Conservation (phyloP, 2,113 vertebrate genomes). For the Taurulus bubalis region DNA sequence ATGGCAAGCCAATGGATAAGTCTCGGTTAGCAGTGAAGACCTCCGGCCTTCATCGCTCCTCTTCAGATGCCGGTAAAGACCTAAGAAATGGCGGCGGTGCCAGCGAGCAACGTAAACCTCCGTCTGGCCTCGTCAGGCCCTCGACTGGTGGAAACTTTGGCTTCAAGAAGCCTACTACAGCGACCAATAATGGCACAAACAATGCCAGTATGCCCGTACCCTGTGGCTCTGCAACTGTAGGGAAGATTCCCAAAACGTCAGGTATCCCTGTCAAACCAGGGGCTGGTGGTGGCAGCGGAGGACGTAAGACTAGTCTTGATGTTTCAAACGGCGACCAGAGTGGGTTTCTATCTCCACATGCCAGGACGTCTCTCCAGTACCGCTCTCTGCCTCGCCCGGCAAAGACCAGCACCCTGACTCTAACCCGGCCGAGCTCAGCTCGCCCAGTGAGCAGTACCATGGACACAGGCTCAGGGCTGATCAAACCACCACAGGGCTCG, state of each 20-base stretch:
- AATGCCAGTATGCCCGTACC: conserved; percentile 70
- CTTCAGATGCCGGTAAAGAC: conserved; percentile 93
- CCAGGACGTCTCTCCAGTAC: conserved; percentile 94
- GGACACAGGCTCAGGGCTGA: conserved; percentile 86
- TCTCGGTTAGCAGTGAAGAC: conserved; percentile 90
- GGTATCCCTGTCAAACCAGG: conserved; percentile 94
- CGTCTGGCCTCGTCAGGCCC: conserved; percentile 90
- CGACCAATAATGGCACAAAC: conserved; percentile 77
- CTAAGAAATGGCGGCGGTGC: conserved; percentile 70
- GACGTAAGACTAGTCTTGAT: conserved; percentile 93
- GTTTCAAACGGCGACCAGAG: conserved; percentile 88
- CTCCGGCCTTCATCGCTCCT: conserved; percentile 91
- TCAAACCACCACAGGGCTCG: conserved; percentile 81
- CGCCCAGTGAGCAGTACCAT: conserved; percentile 91
- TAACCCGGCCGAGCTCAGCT: conserved; percentile 84
- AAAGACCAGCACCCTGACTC: conserved; percentile 93
- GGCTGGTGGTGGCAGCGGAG: conserved; percentile 65
- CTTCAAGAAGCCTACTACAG: conserved; percentile 90
- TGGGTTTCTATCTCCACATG: conserved; percentile 91
- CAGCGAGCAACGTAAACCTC: conserved; percentile 91
- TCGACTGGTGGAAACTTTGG: conserved; percentile 91
- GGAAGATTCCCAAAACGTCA: conserved; percentile 91
- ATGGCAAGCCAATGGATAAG: conserved; percentile 89
- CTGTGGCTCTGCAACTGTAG: conserved; percentile 79
- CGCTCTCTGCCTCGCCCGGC: conserved; percentile 96